These are phyloP conservation scores for Atherinosoma microstoma DNA, from an alignment of 2,797 vertebrate genomes.

Conservation along the genomic window DNA sequence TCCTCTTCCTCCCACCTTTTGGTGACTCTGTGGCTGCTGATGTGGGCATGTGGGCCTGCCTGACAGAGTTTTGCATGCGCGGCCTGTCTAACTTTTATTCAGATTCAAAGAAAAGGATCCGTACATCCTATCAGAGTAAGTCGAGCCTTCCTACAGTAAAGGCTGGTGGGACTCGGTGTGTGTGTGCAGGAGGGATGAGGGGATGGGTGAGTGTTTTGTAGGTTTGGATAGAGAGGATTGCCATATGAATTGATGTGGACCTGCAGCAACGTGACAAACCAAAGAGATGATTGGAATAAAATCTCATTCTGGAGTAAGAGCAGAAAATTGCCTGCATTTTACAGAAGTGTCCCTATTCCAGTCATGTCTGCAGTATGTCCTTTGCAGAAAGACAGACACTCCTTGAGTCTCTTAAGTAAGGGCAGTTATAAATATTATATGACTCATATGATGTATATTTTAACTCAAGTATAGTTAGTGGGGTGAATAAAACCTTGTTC, in stretches of 20 bases:
- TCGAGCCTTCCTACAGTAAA: conserved; percentile 74
- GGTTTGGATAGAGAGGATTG: conserved; percentile 16
- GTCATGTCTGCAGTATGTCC: conserved; percentile 64
- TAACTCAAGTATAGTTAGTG: conserved; percentile 33
- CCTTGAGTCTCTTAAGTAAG: conserved; percentile 43
- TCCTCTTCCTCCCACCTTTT: conserved; percentile 85
- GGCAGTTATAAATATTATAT: conserved; percentile 58
- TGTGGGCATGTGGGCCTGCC: conserved; percentile 92
- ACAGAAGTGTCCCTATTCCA: conserved; percentile 43
- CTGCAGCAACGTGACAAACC: conserved; percentile 43
- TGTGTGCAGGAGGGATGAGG: conserved; percentile 11
- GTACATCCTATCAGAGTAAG: conserved; percentile 99
- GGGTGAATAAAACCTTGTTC: conserved; percentile 39
- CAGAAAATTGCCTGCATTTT: conserved; percentile 13
- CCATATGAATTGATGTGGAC: conserved; percentile 16
- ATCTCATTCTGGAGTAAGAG: conserved; percentile 7
- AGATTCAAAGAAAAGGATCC: conserved; percentile 99
- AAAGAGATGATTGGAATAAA: conserved; percentile 63
- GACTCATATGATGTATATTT: conserved; percentile 64
- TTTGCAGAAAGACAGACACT: conserved; percentile 55
- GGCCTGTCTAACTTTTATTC: conserved; percentile 99
- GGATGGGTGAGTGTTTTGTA: conserved; percentile 27
- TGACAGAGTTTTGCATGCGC: conserved; percentile 99
- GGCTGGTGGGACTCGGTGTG: conserved; percentile 51
- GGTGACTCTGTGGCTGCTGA: conserved; percentile 86